phyloP scores from a whole-genome alignment of 2,113 vertebrate genomes.

The Ivindomyrus marchei region DNA sequence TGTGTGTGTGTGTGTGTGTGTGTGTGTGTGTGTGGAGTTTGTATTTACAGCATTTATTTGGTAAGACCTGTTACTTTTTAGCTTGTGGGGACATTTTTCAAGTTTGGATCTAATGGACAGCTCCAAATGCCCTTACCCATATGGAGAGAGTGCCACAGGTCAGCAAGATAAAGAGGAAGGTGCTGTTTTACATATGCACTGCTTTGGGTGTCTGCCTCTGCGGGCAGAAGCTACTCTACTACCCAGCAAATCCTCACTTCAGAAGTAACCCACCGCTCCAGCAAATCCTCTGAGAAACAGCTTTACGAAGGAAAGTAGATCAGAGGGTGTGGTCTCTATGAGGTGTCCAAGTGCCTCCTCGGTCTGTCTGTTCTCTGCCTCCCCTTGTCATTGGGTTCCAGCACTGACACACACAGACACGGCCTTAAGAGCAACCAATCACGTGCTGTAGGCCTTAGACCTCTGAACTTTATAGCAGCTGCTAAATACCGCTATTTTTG shows the following conservation, averaged over 20 bases:
- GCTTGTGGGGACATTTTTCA: not conserved
- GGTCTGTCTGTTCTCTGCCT: not conserved
- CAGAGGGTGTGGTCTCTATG: not conserved
- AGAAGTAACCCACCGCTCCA: not conserved
- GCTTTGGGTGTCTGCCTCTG: not conserved
- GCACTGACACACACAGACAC: not conserved
- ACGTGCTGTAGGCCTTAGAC: not conserved
- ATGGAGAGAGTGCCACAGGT: not conserved
- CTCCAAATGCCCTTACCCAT: not conserved
- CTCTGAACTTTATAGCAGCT: not conserved
- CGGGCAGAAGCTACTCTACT: not conserved
- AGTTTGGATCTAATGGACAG: not conserved
- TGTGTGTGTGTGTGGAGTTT: not conserved
- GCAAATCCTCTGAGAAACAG: not conserved
- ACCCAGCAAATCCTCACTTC: not conserved
- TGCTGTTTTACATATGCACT: not conserved
- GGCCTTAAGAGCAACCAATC: not conserved
- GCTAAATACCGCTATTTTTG: not conserved
- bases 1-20: too few species aligned
- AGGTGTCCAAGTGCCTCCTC: not conserved
- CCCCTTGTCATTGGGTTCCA: not conserved
- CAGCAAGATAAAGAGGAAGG: not conserved
- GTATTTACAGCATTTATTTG: not conserved
- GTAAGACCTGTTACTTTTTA: not conserved
- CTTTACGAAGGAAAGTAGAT: not conserved